Evolutionary conservation across 2,113 vertebrate genomes (phyloP), one percentile per base, ranked within the genome.

Genomic region (Seriola quinqueradiata): DNA sequence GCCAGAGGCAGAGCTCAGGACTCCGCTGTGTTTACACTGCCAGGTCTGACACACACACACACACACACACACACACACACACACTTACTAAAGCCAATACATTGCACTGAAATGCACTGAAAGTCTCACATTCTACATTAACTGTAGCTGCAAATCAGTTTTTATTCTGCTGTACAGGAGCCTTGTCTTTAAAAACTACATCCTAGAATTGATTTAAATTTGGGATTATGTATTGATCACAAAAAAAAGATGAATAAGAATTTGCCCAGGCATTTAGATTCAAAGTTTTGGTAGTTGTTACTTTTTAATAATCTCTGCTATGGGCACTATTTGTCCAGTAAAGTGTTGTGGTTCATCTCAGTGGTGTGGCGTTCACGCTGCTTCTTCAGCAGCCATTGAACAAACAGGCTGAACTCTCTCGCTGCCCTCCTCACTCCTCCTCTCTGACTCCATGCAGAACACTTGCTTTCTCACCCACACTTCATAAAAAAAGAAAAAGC

Each of bases 11-110:
- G 83, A 87, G 77, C 78, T 82, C 77, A 70, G 77, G 42, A 83
- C 81, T 83, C 64, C 77, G 71, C 82, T 84, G 79, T 90, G 91
- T 93, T 93, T 89, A 89, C 84, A 92, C 80, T 90, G 87, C 54
- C 32, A 25, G 80, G 68, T 70, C 71, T 14, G 12, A 73, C 83
- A 60, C 54, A 75, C 70, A 57, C 82, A 75, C 70, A 57, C 82
- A 82, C 81, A 46, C 79, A 44, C 75, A 57, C 74, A 73, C 83
- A 60, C 54, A 73, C 70, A 61, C 65, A 59, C 79, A 71, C 69
- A 70, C 52, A 55, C 63, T 52, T 8, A 52, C 50, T 21, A 61
- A 65, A 79, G 21, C 66, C 58, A 36, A 17, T 57, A 42, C 40
- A 68, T 61, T 46, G 50, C 58, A 65, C 68, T 44, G 68, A 61